phyloP scores from a whole-genome alignment of 2,888 invertebrate species.

The Sinopyrophorus schimmeli region DNA sequence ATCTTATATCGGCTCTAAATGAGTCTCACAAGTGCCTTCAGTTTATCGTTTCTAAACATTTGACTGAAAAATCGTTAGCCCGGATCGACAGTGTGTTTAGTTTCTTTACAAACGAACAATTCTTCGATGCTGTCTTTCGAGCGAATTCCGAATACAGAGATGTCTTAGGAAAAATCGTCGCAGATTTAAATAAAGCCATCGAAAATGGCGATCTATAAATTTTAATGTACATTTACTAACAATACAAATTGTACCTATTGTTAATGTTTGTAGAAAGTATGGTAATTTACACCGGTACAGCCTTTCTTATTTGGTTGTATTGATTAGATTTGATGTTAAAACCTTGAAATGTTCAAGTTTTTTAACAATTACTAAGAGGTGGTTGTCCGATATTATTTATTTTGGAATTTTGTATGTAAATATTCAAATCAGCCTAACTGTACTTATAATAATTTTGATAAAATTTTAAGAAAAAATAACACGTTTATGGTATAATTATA shows the following conservation, averaged over 20 bases:
- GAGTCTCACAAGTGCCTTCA: slow-evolving; percentile 79
- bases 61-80: slow-evolving; percentile 81
- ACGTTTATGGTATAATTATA: too few species aligned
- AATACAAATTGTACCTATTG: slow-evolving; percentile 10
- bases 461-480: too few species aligned
- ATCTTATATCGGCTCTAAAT: slow-evolving; percentile 75
- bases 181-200: slow-evolving; percentile 68
- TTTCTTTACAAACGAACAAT: slow-evolving; percentile 65
- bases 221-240: not conserved
- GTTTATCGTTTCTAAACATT: slow-evolving; percentile 74
- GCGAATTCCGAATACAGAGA: slow-evolving; percentile 65
- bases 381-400: too few species aligned
- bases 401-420: too few species aligned
- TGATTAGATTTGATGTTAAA: too few species aligned
- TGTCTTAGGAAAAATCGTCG: slow-evolving; percentile 64
- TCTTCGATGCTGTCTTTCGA: slow-evolving; percentile 68
- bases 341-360: too few species aligned
- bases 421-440: too few species aligned
- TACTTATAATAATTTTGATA: too few species aligned
- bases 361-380: too few species aligned
- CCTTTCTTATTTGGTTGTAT: too few species aligned
- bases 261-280: slow-evolving; percentile 8
- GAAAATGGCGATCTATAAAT: slow-evolving; percentile 63
- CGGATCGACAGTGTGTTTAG: slow-evolving; percentile 79
- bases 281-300: too few species aligned